Conservation (phyloP, 1,140 invertebrate species). For the Philaenus spumarius region DNA sequence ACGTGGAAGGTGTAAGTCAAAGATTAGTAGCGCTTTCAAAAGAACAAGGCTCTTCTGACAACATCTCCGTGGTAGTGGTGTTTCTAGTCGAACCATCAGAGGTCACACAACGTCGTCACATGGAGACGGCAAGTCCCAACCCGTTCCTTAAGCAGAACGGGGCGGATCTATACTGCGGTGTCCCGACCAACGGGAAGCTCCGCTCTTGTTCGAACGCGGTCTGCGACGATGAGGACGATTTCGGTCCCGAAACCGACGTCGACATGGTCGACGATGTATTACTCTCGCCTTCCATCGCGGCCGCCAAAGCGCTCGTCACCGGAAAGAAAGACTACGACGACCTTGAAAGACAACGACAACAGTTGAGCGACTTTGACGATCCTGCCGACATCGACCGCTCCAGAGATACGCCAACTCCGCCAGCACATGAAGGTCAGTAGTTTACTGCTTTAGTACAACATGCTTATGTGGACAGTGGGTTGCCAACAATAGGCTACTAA, state of each 20-base stretch:
- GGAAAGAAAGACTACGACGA: slow-evolving; percentile 1
- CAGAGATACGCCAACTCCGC: slow-evolving; percentile 46
- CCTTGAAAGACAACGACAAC: slow-evolving; percentile 27
- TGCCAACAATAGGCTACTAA: no score
- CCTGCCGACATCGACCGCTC: slow-evolving; percentile 23
- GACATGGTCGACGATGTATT: slow-evolving; percentile 46
- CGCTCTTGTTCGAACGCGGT: slow-evolving; percentile 40
- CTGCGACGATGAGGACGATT: slow-evolving; percentile 49
- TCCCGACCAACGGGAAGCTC: slow-evolving; percentile 35
- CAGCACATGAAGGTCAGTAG: slow-evolving; percentile 45
- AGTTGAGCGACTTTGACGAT: slow-evolving; percentile 30
- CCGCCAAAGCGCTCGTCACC: slow-evolving; percentile 8
- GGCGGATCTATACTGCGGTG: slow-evolving; percentile 10
- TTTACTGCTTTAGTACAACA: no score
- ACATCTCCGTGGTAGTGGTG: slow-evolving; percentile 82
- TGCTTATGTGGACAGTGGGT: no score
- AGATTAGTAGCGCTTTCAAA: slow-evolving; percentile 67
- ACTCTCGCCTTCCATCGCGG: slow-evolving; percentile 26
- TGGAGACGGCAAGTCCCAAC: slow-evolving; percentile 48
- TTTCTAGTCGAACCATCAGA: slow-evolving; percentile 67
- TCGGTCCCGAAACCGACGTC: slow-evolving; percentile 54
- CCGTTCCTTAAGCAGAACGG: slow-evolving; percentile 19
- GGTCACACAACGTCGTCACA: slow-evolving; percentile 54
- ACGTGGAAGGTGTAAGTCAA: slow-evolving; percentile 55
- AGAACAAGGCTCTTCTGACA: slow-evolving; percentile 68